phyloP scores from a whole-genome alignment of 2,888 invertebrate genomes.

The Lycia hirtaria region DNA sequence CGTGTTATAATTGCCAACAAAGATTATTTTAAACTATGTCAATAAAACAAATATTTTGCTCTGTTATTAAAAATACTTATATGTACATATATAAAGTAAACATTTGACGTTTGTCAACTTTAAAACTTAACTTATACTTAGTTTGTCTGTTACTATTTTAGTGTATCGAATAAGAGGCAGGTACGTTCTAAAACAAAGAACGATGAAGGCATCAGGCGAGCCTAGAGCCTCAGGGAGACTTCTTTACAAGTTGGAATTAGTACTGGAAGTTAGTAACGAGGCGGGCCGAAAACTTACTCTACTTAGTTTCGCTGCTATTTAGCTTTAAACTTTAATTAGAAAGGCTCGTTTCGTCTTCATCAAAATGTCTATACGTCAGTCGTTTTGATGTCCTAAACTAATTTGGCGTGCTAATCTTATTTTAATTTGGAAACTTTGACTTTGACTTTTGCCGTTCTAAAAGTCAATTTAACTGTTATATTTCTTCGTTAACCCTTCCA shows the following conservation, averaged over 20 bases:
- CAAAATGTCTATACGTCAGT: constrained; percentile 23
- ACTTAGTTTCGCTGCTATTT: constrained; percentile 7
- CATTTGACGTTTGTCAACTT: too few relatives aligned
- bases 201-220: background rate
- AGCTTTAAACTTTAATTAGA: constrained; percentile 18
- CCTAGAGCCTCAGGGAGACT: background rate
- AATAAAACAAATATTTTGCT: too few relatives aligned
- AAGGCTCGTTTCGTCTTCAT: constrained; percentile 23
- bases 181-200: background rate
- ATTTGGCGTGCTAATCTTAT: constrained; percentile 25
- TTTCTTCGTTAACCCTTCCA: constrained; percentile 16
- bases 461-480: constrained; percentile 14
- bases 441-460: constrained; percentile 13
- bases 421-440: constrained; percentile 27
- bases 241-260: constrained; percentile 14
- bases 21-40: too few relatives aligned
- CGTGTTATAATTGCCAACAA: too few relatives aligned
- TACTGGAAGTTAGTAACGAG: constrained; percentile 3
- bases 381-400: constrained; percentile 19
- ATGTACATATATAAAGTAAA: too few relatives aligned
- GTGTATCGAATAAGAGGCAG: background rate
- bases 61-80: too few relatives aligned
- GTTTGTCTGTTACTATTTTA: too few relatives aligned
- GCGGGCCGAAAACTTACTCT: constrained; percentile 1
- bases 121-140: too few relatives aligned